Evolutionary conservation across 2,888 invertebrate genomes (phyloP).

Genomic region (Spatulosminthurus flaviceps): DNA sequence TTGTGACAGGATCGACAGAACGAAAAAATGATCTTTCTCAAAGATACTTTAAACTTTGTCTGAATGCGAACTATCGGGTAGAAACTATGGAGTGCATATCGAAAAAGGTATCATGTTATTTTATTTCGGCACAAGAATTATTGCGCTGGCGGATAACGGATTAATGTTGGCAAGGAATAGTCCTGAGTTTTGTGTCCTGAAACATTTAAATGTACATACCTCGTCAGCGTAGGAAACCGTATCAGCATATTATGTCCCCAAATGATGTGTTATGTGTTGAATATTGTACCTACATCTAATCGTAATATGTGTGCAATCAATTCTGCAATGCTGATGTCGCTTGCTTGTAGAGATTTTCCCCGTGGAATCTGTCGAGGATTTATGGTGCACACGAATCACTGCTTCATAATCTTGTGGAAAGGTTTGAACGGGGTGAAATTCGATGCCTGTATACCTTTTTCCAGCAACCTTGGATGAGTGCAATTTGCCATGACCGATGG

Average conservation of each 20-base stretch:
- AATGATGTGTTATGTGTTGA: too few relatives aligned
- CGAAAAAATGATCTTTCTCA: conserved; percentile 50
- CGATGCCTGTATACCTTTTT: conserved; percentile 76
- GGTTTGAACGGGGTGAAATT: conserved; percentile 73
- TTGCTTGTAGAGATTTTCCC: conserved; percentile 72
- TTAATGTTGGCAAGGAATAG: too few relatives aligned
- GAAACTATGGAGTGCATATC: conserved; percentile 68
- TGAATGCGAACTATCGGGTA: conserved; percentile 52
- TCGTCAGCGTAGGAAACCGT: too few relatives aligned
- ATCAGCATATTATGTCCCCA: too few relatives aligned
- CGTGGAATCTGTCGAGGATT: conserved; percentile 72
- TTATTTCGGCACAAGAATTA: too few relatives aligned
- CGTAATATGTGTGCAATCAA: too few relatives aligned
- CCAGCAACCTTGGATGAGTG: conserved; percentile 74
- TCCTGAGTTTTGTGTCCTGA: too few relatives aligned
- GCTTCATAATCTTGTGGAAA: conserved; percentile 74
- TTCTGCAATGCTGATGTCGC: too few relatives aligned
- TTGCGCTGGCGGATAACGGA: too few relatives aligned
- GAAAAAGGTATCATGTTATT: conserved; percentile 48
- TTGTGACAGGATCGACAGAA: conserved; percentile 56
- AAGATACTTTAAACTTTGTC: conserved; percentile 55
- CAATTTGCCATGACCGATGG: conserved; percentile 74
- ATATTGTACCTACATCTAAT: not conserved
- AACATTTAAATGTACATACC: not conserved
- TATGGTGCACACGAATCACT: conserved; percentile 79